Evolutionary conservation across 2,888 invertebrate species (phyloP).

Genomic region (Perithous albicinctus): DNA sequence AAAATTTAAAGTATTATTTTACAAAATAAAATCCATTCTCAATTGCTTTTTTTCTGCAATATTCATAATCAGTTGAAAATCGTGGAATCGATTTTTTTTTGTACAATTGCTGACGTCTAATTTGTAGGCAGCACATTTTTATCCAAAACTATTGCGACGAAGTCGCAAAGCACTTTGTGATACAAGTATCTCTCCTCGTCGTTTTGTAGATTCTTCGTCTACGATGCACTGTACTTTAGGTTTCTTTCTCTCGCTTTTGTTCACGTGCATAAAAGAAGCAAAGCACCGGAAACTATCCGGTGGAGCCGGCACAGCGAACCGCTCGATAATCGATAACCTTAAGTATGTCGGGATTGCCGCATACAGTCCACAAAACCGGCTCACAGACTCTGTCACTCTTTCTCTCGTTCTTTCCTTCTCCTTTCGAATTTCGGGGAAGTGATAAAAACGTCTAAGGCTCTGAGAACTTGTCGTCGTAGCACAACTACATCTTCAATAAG

Average conservation of each 20-base stretch:
- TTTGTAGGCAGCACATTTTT: background rate
- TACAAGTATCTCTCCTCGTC: background rate
- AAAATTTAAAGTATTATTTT: too few relatives aligned
- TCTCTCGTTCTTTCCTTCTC: background rate
- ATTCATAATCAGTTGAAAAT: background rate
- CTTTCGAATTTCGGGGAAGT: background rate
- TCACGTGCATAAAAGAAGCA: background rate
- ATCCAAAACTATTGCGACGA: background rate
- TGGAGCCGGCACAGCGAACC: background rate
- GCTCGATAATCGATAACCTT: constrained; percentile 55
- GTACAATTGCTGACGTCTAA: background rate
- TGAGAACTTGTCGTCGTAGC: background rate
- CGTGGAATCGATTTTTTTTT: background rate
- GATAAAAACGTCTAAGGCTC: background rate
- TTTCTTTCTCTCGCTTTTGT: background rate
- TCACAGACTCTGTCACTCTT: constrained; percentile 14
- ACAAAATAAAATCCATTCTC: too few relatives aligned
- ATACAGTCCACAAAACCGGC: constrained; percentile 10
- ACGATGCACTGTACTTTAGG: constrained; percentile 1
- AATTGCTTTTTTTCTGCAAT: too few relatives aligned
- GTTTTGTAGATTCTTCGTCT: background rate
- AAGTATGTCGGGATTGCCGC: constrained; percentile 37
- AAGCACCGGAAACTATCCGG: constrained; percentile 21
- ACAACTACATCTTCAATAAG: constrained; percentile 5
- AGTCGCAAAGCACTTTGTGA: background rate